Percentiles rank a stretch among this genome's conserved stretches.
phyloP scores from a whole-genome alignment of 2,797 vertebrate genomes.

The Crax fasciolata region DNA sequence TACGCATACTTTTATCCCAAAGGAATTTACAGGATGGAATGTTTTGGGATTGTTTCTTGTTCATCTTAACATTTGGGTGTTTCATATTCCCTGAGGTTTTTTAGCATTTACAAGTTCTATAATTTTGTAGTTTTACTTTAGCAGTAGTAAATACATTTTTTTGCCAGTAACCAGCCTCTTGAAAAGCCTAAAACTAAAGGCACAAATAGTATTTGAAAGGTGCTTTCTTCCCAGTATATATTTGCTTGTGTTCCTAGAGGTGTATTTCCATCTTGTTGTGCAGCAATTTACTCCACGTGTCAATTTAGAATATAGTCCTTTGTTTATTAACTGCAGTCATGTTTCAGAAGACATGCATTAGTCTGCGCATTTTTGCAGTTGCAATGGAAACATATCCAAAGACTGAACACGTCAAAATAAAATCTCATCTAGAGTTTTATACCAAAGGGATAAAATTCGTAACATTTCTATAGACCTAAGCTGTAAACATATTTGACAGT shows the following conservation, averaged over 20 bases:
- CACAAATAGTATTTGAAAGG: background rate
- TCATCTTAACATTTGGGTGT: background rate
- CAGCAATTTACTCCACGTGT: background rate
- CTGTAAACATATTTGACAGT: slow-evolving; percentile 62
- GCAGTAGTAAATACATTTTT: background rate
- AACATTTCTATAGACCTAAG: slow-evolving; percentile 53
- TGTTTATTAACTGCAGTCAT: slow-evolving; percentile 44
- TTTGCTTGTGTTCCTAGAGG: background rate
- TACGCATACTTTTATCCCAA: background rate
- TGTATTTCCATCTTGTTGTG: background rate
- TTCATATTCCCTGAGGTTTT: slow-evolving; percentile 9
- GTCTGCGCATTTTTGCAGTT: slow-evolving; percentile 35
- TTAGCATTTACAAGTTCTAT: background rate
- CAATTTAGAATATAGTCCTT: slow-evolving; percentile 42
- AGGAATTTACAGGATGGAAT: background rate
- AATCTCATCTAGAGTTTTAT: slow-evolving; percentile 68
- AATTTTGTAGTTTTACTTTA: background rate
- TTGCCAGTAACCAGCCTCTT: background rate
- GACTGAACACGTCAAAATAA: slow-evolving; percentile 47
- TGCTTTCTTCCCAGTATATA: background rate
- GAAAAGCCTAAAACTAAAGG: background rate
- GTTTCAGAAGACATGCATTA: slow-evolving; percentile 50
- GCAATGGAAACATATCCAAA: slow-evolving; percentile 59
- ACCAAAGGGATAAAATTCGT: slow-evolving; percentile 48
- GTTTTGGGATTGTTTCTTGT: background rate